Evolutionary conservation across 2,113 vertebrate genomes (phyloP).

Genomic region (Siniperca knerii): DNA sequence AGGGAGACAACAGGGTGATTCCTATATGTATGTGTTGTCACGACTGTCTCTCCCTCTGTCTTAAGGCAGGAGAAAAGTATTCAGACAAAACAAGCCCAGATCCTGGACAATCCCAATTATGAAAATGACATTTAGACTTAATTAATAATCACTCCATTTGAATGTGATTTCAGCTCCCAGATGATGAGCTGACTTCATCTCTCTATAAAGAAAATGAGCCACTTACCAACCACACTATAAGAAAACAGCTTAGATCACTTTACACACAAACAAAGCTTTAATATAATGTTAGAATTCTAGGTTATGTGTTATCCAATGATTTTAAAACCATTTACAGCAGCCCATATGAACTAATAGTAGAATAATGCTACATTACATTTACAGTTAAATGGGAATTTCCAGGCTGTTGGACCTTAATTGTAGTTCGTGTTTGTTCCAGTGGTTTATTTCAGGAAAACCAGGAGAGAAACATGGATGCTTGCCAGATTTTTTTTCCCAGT

Average conservation of each 20-base stretch:
- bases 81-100: conserved; percentile 2
- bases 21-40: not conserved
- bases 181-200: conserved; percentile 29
- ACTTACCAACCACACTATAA: not conserved
- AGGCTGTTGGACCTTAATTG: conserved; percentile 1
- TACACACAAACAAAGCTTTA: not conserved
- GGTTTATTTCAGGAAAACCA: conserved; percentile 26
- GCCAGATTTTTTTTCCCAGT: conserved; percentile 9
- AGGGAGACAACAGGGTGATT: not conserved
- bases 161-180: conserved; percentile 28
- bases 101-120: conserved; percentile 33
- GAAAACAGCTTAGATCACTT: conserved; percentile 2
- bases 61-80: not conserved
- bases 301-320: not conserved
- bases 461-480: conserved; percentile 1
- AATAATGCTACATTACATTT: not conserved
- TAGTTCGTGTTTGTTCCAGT: conserved; percentile 2
- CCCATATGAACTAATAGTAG: not conserved
- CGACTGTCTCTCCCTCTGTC: not conserved
- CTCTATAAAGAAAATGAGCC: conserved; percentile 35
- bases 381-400: conserved; percentile 5
- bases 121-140: conserved; percentile 37
- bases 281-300: not conserved
- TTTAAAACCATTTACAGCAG: not conserved
- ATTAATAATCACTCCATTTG: conserved; percentile 42